phyloP scores from a whole-genome alignment of 2,888 invertebrate species.

The Bembecia ichneumoniformis region DNA sequence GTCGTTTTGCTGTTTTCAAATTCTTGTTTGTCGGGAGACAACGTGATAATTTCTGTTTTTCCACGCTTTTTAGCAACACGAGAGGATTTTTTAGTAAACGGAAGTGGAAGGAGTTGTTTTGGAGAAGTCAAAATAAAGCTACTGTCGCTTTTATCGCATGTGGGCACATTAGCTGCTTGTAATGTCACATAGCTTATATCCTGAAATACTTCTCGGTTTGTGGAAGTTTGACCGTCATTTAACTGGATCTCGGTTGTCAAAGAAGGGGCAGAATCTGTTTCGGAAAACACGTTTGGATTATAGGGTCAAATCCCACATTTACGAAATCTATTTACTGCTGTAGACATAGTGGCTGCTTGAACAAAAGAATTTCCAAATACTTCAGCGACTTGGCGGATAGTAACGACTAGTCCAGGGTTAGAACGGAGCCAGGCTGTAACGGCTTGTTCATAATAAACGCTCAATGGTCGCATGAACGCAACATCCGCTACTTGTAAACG shows the following conservation, averaged over 20 bases:
- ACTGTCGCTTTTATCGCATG: too few relatives aligned
- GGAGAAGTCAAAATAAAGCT: too few relatives aligned
- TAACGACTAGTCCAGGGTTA: constrained; percentile 20
- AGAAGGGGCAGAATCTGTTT: constrained; percentile 14
- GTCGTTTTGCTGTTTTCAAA: too few relatives aligned
- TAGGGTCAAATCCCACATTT: constrained; percentile 22
- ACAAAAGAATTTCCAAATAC: constrained; percentile 22
- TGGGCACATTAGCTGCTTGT: too few relatives aligned
- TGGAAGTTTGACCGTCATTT: constrained; percentile 8
- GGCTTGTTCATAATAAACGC: too few relatives aligned
- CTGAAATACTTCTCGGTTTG: constrained; percentile 12
- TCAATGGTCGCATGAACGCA: constrained; percentile 18
- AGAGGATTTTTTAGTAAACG: too few relatives aligned
- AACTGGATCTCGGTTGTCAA: constrained; percentile 6
- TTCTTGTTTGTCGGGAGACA: too few relatives aligned
- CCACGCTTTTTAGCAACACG: too few relatives aligned
- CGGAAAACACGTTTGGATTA: constrained; percentile 16
- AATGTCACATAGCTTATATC: constrained; percentile 13
- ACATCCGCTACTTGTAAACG: constrained; percentile 22
- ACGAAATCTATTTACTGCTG: too few relatives aligned
- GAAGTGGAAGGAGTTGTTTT: too few relatives aligned
- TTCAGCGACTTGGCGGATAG: constrained; percentile 16
- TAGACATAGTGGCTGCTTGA: constrained; percentile 17
- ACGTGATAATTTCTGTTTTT: too few relatives aligned
- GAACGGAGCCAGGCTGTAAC: constrained; percentile 16